Percentiles rank a stretch among this genome's conserved stretches.
phyloP scores from a whole-genome alignment of 2,888 invertebrate genomes.

The Bibio marci region DNA sequence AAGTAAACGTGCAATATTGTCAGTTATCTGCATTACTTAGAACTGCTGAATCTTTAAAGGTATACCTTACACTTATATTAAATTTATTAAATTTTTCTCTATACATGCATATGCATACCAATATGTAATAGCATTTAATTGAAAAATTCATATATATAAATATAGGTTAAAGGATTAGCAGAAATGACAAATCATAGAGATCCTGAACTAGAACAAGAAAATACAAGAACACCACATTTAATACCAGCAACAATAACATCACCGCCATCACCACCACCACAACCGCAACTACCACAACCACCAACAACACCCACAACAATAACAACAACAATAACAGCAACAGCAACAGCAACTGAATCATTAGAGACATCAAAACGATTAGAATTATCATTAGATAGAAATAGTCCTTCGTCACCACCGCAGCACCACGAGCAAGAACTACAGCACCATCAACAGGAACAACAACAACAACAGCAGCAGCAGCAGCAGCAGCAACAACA shows the following conservation, averaged over 20 bases:
- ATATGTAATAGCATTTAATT: too few species aligned
- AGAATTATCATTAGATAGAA: not conserved
- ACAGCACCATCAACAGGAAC: slow-evolving; percentile 14
- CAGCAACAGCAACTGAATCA: slow-evolving; percentile 12
- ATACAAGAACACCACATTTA: slow-evolving; percentile 27
- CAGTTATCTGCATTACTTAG: slow-evolving; percentile 78
- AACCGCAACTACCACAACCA: slow-evolving; percentile 4
- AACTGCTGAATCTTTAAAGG: slow-evolving; percentile 85
- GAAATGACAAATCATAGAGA: slow-evolving; percentile 72
- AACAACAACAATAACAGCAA: slow-evolving; percentile 15
- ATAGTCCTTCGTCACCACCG: slow-evolving; percentile 14
- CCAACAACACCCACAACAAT: slow-evolving; percentile 12
- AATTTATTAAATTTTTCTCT: too few species aligned
- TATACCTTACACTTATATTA: too few species aligned
- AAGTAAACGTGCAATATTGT: slow-evolving; percentile 89
- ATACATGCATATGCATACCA: too few species aligned
- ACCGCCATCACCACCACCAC: slow-evolving; percentile 11
- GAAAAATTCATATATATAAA: too few species aligned
- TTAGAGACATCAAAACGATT: slow-evolving; percentile 12
- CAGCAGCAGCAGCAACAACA: slow-evolving; percentile 11
- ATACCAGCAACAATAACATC: slow-evolving; percentile 17
- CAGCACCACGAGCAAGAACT: slow-evolving; percentile 21
- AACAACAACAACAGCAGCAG: slow-evolving; percentile 12
- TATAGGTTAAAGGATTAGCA: slow-evolving; percentile 68
- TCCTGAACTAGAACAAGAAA: slow-evolving; percentile 33